These are phyloP conservation scores for Euwallacea similis DNA, from an alignment of 1,140 invertebrate genomes.

Conservation along the genomic window DNA sequence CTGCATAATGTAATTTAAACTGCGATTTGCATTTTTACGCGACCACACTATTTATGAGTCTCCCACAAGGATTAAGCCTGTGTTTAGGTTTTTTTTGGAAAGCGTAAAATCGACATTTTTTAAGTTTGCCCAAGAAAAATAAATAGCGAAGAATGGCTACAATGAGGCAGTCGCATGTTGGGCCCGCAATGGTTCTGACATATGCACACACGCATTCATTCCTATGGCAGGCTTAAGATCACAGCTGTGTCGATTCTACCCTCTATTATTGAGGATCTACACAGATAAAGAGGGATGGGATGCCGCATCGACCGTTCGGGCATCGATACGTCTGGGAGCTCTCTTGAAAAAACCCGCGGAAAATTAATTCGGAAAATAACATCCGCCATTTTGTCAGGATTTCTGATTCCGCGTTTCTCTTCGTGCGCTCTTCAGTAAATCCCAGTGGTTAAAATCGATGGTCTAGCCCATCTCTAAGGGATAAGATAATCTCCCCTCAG, in stretches of 20 bases:
- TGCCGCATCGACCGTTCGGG: too few relatives aligned
- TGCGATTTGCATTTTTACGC: slow-evolving; percentile 2
- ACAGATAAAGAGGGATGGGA: slow-evolving; percentile 11
- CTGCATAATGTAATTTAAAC: neutral
- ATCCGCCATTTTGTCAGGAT: too few relatives aligned
- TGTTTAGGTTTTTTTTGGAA: neutral
- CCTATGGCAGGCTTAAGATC: slow-evolving; percentile 29
- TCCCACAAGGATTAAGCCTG: neutral
- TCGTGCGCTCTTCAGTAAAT: too few relatives aligned
- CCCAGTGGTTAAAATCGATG: too few relatives aligned
- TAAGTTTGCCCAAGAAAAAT: neutral
- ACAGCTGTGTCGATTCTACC: slow-evolving; percentile 32
- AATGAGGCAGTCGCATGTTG: slow-evolving; percentile 24
- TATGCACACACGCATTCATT: slow-evolving; percentile 32
- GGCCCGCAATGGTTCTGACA: slow-evolving; percentile 35
- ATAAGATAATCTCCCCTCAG: slow-evolving; percentile 8
- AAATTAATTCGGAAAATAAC: too few relatives aligned
- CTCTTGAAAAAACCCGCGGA: too few relatives aligned
- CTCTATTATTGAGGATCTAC: slow-evolving; percentile 25
- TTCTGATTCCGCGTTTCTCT: too few relatives aligned
- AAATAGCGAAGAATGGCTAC: slow-evolving; percentile 20
- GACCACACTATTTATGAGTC: neutral
- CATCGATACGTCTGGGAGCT: too few relatives aligned
- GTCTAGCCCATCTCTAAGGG: too few relatives aligned
- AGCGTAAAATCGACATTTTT: neutral